Conservation (phyloP, 2,113 vertebrate species). For the Turdus rufiventris region DNA sequence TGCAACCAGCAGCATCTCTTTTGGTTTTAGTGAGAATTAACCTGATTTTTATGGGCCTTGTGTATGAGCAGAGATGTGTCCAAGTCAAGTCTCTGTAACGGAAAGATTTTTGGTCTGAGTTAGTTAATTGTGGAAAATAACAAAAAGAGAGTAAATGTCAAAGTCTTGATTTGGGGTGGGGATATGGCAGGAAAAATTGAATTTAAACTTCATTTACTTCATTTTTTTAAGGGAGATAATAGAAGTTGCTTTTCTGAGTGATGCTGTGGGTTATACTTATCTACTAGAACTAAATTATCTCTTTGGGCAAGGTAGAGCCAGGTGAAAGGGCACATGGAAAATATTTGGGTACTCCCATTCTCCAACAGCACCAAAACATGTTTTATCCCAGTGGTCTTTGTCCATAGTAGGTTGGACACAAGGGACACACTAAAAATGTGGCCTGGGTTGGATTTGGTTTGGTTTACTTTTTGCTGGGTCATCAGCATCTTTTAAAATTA, state of each 20-base stretch:
- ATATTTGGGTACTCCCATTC: background rate
- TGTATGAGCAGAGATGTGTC: background rate
- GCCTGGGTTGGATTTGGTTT: background rate
- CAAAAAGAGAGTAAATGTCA: background rate
- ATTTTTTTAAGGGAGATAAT: background rate
- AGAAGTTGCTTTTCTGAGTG: background rate
- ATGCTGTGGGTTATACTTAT: background rate
- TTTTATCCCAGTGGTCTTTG: background rate
- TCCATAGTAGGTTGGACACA: background rate
- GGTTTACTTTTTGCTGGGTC: background rate
- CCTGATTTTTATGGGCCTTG: background rate
- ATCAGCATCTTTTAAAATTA: background rate
- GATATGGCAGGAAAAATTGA: background rate
- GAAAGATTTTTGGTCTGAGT: background rate
- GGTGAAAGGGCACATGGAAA: background rate
- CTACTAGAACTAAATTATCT: background rate
- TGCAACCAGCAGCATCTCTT: background rate
- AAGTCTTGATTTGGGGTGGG: background rate
- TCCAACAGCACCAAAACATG: background rate
- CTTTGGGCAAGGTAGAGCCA: background rate
- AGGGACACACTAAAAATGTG: background rate
- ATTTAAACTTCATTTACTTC: background rate
- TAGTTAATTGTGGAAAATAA: background rate
- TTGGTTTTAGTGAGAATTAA: background rate
- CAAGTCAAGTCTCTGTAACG: background rate